Evolutionary conservation across 2,797 vertebrate genomes (phyloP).

Genomic region (Cyprinodon diabolis): DNA sequence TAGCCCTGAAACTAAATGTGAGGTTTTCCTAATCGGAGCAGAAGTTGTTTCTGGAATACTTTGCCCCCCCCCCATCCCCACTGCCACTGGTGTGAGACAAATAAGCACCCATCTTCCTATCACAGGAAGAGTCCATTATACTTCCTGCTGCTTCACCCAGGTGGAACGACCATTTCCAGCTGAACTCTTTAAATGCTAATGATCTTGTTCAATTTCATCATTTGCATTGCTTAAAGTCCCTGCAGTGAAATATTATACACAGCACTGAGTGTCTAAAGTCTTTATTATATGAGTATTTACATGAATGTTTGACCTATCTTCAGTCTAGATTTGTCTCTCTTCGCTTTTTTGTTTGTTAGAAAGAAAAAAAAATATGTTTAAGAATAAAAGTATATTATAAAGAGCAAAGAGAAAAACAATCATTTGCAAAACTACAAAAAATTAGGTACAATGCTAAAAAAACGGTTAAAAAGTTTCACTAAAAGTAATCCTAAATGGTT

Average conservation of each 20-base stretch:
- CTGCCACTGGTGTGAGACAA: constrained; percentile 67
- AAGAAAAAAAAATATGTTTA: too few relatives aligned
- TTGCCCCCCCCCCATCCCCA: constrained; percentile 24
- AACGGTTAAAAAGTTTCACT: too few relatives aligned
- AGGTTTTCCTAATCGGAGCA: constrained; percentile 9
- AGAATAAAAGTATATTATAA: too few relatives aligned
- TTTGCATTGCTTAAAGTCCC: background rate
- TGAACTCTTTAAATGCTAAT: constrained; percentile 21
- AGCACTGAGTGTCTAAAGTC: too few relatives aligned
- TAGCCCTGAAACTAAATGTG: background rate
- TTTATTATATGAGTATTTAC: too few relatives aligned
- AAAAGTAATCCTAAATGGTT: too few relatives aligned
- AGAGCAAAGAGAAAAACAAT: too few relatives aligned
- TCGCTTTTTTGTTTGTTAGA: too few relatives aligned
- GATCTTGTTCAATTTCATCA: background rate
- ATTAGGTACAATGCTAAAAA: too few relatives aligned
- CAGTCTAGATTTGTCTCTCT: too few relatives aligned
- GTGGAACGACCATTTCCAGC: constrained; percentile 55
- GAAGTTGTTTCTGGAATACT: constrained; percentile 63
- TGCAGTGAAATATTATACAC: background rate
- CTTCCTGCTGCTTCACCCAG: constrained; percentile 72
- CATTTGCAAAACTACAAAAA: too few relatives aligned
- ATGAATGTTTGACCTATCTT: too few relatives aligned
- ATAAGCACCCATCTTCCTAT: constrained; percentile 73
- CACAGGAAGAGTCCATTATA: constrained; percentile 52